Base-by-base conservation (phyloP, 2,888 invertebrate species). In the Amphipyra berbera region DNA sequence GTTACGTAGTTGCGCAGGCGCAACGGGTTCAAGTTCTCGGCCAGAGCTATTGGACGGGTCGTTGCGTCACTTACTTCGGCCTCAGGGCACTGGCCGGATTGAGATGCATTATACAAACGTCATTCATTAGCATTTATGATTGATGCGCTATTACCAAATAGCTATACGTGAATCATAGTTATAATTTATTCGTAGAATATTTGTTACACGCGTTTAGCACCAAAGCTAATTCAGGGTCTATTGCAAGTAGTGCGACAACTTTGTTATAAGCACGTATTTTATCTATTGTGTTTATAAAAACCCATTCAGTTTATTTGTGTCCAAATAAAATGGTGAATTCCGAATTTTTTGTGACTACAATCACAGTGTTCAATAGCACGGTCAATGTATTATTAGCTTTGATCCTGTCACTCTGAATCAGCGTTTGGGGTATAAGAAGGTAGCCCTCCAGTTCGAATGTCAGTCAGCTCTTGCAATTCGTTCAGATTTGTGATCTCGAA, bases 11-110 rank as follows among this genome's bases (percentile, higher is more conserved):
- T n/a, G 86, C 85, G 82, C 76, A 54, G 57, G 70, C 82, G 82
- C 84, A 81, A 77, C 82, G 76, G 83, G 89, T 90, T 91, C 93
- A 93, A 93, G 94, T 93, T 93, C 92, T 89, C 85, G 93, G 90
- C 61, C 91, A 81, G 63, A 70, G 77, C 67, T 76, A 69, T 73
- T 50, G 73, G 82, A 81, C 86, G 67, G 78, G 86, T 85, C 78
- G 84, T 93, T 93, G 90, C 93, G 89, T 92, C 92, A 93, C 76
- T 61, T 54, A 65, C 59, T 69, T 30, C 27, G 46, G 80, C 70
- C 78, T 73, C 63, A 79, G 88, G 89, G 85, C 91, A 88, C 82
- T 90, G 91, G 83, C 92, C 92, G 88, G 84, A 87, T 88, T 87
- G 70, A 90, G 87, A 84, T 88, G 86, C 84, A 82, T 77, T 74